Conservation (phyloP, 2,888 invertebrate species). For the Plemyria rubiginata region DNA sequence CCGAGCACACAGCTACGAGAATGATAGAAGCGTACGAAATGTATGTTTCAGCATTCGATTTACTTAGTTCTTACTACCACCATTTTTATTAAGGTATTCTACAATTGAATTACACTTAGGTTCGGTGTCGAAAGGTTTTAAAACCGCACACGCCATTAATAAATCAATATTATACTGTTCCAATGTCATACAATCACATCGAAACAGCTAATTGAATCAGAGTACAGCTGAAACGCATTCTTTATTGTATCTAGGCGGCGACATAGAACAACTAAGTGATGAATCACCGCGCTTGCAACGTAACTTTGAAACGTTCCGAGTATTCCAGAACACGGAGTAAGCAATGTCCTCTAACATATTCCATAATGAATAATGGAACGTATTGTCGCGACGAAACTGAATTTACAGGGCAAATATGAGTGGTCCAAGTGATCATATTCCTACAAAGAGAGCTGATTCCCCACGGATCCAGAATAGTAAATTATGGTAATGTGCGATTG, state of each 20-base stretch:
- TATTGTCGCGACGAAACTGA: constrained; percentile 61
- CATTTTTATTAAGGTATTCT: neutral
- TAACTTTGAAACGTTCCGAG: constrained; percentile 43
- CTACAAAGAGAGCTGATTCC: constrained; percentile 78
- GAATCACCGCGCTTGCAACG: constrained; percentile 50
- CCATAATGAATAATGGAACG: constrained; percentile 68
- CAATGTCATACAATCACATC: neutral
- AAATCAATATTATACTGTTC: neutral
- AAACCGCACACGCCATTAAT: neutral
- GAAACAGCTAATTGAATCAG: constrained; percentile 17
- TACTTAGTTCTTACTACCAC: neutral
- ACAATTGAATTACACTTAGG: neutral
- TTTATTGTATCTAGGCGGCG: constrained; percentile 48
- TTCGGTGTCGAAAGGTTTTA: neutral
- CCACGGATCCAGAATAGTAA: constrained; percentile 83
- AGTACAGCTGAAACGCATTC: constrained; percentile 46
- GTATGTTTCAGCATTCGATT: neutral
- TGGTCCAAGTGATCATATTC: constrained; percentile 74
- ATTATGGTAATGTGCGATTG: constrained; percentile 84
- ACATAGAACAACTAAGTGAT: constrained; percentile 53
- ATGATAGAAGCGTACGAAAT: neutral
- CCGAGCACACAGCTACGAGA: neutral
- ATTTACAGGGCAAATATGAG: constrained; percentile 72
- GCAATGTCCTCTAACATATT: constrained; percentile 57
- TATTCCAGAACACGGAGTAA: constrained; percentile 54